Base-by-base conservation (phyloP, 1,140 invertebrate species). In the Subanguina moxae region DNA sequence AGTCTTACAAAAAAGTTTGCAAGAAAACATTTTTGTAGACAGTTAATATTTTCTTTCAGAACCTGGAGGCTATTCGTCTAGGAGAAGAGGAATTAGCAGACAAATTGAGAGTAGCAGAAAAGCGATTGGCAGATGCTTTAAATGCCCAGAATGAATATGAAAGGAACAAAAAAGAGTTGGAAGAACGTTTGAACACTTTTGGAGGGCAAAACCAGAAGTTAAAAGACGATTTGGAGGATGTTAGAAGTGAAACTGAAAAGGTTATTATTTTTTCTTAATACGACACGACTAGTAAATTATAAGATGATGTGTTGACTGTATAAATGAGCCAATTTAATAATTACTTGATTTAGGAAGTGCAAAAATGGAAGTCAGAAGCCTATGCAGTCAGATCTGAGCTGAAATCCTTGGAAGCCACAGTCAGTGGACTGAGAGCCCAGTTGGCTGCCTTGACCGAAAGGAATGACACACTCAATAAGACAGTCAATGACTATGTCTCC, bases 351-450 rank as follows among this genome's bases (percentile, higher is more conserved):
- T 25, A 71, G 73, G 78, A 81, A 70, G 72, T 81, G 17, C 80
- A 82, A 73, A 82, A 79, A 52, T 82, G 80, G 80, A 82, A 82
- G 62, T 77, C 73, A n/a, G 80, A 82, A 28, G 69, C 76, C 0
- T 82, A 72, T 68, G 62, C 77, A 13, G 74, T 71, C 21, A 65
- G 78, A 9, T 81, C 80, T 1, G 80, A 82, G 32, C 56, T 77
- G 15, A 82, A 80, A 65, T 70, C 80, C n/a, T 52, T 82, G 1
- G 80, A 82, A 64, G 76, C 79, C 13, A 67, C 72, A 30, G 65
- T 80, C 19, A 62, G 68, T 46, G 74, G 71, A 21, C 62, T 82
- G 30, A 82, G 81, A 62, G 75, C 70, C 13, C 80, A 82, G 62
- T 48, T 82, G n/a, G 58, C 67, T 28, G 70, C 80, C 48, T 69